Evolutionary conservation across 2,888 invertebrate genomes (phyloP), one percentile per base, ranked within the genome.

Genomic region (Dexiosoma caninum): DNA sequence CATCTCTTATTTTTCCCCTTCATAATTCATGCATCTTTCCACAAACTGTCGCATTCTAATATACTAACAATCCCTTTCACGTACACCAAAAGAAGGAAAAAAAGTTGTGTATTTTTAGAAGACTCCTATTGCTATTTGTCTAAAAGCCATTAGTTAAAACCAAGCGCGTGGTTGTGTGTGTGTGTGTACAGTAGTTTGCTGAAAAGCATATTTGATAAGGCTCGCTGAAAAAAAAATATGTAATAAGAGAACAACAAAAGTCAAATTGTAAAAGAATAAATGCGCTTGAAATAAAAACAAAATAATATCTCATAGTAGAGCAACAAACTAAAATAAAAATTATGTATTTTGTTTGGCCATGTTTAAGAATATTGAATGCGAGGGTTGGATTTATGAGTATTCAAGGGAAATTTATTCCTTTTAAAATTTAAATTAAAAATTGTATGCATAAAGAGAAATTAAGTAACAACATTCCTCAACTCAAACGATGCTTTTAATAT

Each of bases 201-300:
- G n/a, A 59, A 79, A 66, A 64, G 42, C 79, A 79, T 59, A 67
- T 72, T 67, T 72, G 78, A 55, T 62, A 75, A 75, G 74, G 51
- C 46, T 51, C 51, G 69, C 57, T 74, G 30, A 59, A 64, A 64
- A 64, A 59, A 60, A 53, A 19, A 44, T n/a, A n/a, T 19, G 2
- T 40, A 30, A 23, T 27, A 37, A 51, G 19, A 40, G 21, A 49
- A 49, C 5, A 14, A 49, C 23, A 62, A 19, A 53, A 70, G 35
- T 10, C 12, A 14, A 49, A 49, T 2, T 21, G 59, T 27, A 49
- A 30, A 30, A n/a, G 8, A 59, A 51, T 42, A 62, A 71, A 37
- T 53, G 21, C 32, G 44, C 16, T 59, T 16, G 3, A 40, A 46
- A 37, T 27, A 66, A 55, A 37, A 57, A 66, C n/a, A 14, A 16